Percentiles rank a stretch among this genome's conserved stretches.
Conservation (phyloP, 2,888 invertebrate species). For the Brassicogethes aeneus region DNA sequence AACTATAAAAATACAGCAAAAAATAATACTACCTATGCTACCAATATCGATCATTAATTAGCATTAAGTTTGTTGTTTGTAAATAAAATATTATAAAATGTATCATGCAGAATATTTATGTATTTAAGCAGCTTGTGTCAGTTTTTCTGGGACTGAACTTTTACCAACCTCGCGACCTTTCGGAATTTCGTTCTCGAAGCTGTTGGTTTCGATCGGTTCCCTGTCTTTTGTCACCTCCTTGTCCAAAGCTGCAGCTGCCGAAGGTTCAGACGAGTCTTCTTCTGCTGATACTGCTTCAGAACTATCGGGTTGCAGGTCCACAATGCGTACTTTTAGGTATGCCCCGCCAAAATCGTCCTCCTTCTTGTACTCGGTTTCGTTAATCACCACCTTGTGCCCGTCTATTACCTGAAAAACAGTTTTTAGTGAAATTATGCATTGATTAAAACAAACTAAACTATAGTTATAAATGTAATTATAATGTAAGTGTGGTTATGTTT, state of each 20-base stretch:
- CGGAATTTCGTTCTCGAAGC: conserved; percentile 32
- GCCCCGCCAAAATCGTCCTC: conserved; percentile 34
- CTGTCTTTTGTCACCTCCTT: conserved; percentile 20
- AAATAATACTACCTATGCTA: too few relatives aligned
- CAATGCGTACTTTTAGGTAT: conserved; percentile 40
- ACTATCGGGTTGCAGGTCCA: conserved; percentile 41
- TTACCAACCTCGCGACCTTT: conserved; percentile 35
- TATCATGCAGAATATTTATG: conserved; percentile 1
- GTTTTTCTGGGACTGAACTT: conserved; percentile 30
- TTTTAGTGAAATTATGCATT: too few relatives aligned
- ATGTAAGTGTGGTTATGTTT: too few relatives aligned
- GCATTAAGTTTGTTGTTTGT: not conserved
- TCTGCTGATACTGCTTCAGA: conserved; percentile 22
- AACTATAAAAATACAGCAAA: too few relatives aligned
- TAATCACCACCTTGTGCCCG: conserved; percentile 46
- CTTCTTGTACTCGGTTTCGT: conserved; percentile 44
- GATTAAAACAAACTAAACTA: too few relatives aligned
- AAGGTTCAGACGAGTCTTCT: conserved; percentile 17
- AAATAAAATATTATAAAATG: not conserved
- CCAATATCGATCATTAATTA: not conserved
- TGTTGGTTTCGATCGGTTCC: conserved; percentile 27
- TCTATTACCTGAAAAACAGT: conserved; percentile 43
- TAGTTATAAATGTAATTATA: too few relatives aligned
- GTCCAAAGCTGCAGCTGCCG: conserved; percentile 9
- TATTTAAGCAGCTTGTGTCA: conserved; percentile 17